Evolutionary conservation across 2,797 vertebrate genomes (phyloP).

Genomic region (Silurus aristotelis): DNA sequence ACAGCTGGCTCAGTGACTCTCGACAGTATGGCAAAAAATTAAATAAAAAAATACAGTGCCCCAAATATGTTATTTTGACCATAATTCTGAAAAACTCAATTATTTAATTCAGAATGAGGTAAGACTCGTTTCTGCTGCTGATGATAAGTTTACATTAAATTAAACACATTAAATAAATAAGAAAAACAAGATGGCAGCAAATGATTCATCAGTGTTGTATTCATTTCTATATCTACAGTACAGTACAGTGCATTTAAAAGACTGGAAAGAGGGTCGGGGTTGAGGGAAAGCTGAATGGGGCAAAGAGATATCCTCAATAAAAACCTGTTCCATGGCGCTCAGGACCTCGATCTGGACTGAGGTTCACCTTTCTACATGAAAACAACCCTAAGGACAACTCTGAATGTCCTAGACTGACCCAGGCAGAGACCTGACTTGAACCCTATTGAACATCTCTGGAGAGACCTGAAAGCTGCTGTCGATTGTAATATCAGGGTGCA

Average conservation of each 20-base stretch:
- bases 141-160: background rate
- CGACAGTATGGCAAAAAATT: background rate
- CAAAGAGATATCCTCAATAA: too few species aligned
- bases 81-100: background rate
- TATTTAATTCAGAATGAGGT: background rate
- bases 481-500: too few species aligned
- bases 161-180: background rate
- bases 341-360: too few species aligned
- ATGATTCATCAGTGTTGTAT: background rate
- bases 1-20: background rate
- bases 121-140: background rate
- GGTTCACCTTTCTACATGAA: too few species aligned
- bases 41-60: background rate
- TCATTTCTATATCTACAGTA: background rate
- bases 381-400: too few species aligned
- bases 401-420: too few species aligned
- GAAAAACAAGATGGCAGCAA: background rate
- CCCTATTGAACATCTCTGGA: too few species aligned
- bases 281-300: too few species aligned
- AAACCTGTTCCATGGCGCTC: too few species aligned
- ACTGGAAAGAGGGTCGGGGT: too few species aligned
- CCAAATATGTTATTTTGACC: background rate
- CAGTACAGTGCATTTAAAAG: background rate
- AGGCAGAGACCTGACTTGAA: too few species aligned
- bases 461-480: too few species aligned